phyloP scores from a whole-genome alignment of 2,113 vertebrate genomes.

The Cnemophilus loriae region DNA sequence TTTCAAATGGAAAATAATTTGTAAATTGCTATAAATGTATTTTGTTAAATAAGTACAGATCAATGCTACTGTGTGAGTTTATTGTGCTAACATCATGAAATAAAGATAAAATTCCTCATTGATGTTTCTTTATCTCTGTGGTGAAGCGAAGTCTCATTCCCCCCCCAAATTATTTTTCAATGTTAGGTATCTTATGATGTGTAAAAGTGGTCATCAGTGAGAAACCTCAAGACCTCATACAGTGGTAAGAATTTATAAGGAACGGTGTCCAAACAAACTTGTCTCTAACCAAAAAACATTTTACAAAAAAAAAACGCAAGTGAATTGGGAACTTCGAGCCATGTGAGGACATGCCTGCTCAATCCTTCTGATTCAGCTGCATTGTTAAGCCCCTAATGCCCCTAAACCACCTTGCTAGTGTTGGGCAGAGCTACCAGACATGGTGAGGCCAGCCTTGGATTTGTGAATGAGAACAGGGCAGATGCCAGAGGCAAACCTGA shows the following conservation, averaged over 20 bases:
- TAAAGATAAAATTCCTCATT: slow-evolving; percentile 78
- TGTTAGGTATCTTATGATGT: not conserved
- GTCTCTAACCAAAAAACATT: not conserved
- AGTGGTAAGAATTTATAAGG: not conserved
- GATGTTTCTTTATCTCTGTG: slow-evolving; percentile 24
- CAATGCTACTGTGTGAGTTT: slow-evolving; percentile 80
- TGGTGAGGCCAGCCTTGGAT: not conserved
- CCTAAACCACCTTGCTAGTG: not conserved
- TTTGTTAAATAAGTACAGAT: slow-evolving; percentile 83
- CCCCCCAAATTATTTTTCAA: not conserved
- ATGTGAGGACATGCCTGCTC: fast-evolving
- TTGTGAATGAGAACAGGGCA: not conserved
- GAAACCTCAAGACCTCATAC: not conserved
- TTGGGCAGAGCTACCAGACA: not conserved
- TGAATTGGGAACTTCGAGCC: not conserved
- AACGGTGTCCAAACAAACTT: not conserved
- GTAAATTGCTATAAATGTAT: slow-evolving; percentile 86
- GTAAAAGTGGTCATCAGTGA: not conserved
- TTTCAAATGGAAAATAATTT: slow-evolving; percentile 80
- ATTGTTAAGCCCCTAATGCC: not conserved
- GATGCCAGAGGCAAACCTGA: not conserved
- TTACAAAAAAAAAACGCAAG: not conserved
- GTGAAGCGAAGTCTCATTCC: not conserved
- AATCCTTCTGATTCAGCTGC: not conserved
- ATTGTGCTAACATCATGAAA: slow-evolving; percentile 84